Conservation (phyloP, 1,140 invertebrate species). For the Pseudachorutes palmiensis region DNA sequence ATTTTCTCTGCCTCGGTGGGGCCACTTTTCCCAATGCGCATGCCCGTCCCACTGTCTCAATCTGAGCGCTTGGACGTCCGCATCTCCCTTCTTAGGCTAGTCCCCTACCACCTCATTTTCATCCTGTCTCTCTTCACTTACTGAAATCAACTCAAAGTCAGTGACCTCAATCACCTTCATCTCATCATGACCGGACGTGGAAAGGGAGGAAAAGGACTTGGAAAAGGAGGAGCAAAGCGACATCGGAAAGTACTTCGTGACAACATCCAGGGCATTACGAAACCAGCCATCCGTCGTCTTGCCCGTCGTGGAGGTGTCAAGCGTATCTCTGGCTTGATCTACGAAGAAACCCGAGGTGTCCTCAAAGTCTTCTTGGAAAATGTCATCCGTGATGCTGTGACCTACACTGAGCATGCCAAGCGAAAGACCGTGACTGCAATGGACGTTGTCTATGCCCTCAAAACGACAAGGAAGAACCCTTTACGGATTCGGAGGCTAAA, state of each 20-base stretch:
- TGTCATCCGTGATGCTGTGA: constrained; percentile 64
- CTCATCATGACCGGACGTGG: too few relatives aligned
- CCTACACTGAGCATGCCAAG: constrained; percentile 56
- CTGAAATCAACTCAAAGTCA: too few relatives aligned
- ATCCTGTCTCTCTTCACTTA: too few relatives aligned
- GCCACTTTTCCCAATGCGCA: not conserved
- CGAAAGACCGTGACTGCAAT: constrained; percentile 62
- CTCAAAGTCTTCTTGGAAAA: constrained; percentile 71
- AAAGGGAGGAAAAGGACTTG: too few relatives aligned
- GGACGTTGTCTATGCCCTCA: constrained; percentile 78
- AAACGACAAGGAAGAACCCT: constrained; percentile 65
- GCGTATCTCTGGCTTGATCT: constrained; percentile 59
- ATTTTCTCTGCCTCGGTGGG: too few relatives aligned
- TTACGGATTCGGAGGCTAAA: constrained; percentile 55
- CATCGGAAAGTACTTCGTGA: too few relatives aligned
- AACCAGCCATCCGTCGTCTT: constrained; percentile 54
- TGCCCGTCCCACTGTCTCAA: not conserved
- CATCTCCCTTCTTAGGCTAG: too few relatives aligned
- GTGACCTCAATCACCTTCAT: too few relatives aligned
- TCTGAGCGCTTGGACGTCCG: too few relatives aligned
- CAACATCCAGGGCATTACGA: constrained; percentile 56
- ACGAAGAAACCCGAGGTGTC: constrained; percentile 60
- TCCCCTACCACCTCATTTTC: too few relatives aligned
- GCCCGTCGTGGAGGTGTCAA: constrained; percentile 55
- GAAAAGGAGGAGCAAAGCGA: too few relatives aligned